phyloP scores from a whole-genome alignment of 2,113 vertebrate genomes.

The Scortum barcoo region DNA sequence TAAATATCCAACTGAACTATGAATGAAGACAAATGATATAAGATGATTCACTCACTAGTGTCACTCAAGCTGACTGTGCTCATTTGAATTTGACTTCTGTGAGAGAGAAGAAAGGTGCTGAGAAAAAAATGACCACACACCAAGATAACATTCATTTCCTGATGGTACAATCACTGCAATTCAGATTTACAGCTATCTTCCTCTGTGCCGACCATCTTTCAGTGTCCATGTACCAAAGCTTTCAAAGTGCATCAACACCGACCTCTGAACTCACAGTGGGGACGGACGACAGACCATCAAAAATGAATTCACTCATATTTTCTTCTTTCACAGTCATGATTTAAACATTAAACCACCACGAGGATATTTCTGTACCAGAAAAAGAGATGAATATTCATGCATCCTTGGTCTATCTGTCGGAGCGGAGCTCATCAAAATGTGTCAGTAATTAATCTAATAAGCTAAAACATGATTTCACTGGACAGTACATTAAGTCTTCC shows the following conservation, averaged over 20 bases:
- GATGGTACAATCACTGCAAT: slow-evolving; percentile 17
- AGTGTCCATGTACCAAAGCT: not conserved
- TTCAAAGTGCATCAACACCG: slow-evolving; percentile 43
- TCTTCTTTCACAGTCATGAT: slow-evolving; percentile 50
- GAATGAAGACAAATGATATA: slow-evolving; percentile 26
- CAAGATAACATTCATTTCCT: slow-evolving; percentile 9
- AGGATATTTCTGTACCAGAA: slow-evolving; percentile 40
- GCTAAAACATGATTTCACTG: slow-evolving; percentile 68
- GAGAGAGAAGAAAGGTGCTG: not conserved
- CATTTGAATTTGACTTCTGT: slow-evolving; percentile 35
- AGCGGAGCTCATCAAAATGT: slow-evolving; percentile 65
- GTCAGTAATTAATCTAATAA: slow-evolving; percentile 73
- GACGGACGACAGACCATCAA: slow-evolving; percentile 13
- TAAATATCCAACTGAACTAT: slow-evolving; percentile 39
- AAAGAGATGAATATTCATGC: slow-evolving; percentile 66
- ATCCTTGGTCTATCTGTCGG: slow-evolving; percentile 28
- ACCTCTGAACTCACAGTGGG: slow-evolving; percentile 29
- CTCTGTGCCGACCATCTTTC: slow-evolving; percentile 1
- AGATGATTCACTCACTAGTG: slow-evolving; percentile 28
- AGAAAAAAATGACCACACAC: not conserved
- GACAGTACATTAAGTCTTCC: slow-evolving; percentile 59
- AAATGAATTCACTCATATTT: slow-evolving; percentile 31
- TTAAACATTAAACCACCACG: slow-evolving; percentile 66
- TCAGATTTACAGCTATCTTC: slow-evolving; percentile 24
- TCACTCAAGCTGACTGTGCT: slow-evolving; percentile 32